phyloP scores from a whole-genome alignment of 1,140 invertebrate species.

The Teleogryllus occipitalis region DNA sequence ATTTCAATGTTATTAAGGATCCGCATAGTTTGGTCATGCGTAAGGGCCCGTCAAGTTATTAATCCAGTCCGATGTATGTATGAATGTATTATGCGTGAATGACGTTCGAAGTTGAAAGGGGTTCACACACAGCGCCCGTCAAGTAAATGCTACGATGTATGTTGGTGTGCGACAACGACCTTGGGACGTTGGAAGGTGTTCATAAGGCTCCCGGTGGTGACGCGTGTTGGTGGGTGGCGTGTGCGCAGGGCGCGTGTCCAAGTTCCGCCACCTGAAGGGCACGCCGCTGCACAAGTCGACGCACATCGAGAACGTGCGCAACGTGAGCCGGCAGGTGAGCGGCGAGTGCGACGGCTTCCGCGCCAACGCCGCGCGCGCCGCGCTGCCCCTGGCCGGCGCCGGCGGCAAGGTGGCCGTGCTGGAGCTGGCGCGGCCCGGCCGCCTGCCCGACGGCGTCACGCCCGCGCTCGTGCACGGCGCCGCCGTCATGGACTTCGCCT shows the following conservation, averaged over 20 bases:
- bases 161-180: too few relatives aligned
- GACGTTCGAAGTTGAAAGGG: too few relatives aligned
- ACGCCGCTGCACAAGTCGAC: conserved; percentile 80
- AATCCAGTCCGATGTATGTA: too few relatives aligned
- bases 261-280: conserved; percentile 87
- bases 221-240: too few relatives aligned
- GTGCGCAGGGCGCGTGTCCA: conserved; percentile 73
- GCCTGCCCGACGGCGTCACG: conserved; percentile 69
- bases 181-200: too few relatives aligned
- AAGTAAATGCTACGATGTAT: too few relatives aligned
- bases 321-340: conserved; percentile 81
- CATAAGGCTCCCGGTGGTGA: too few relatives aligned
- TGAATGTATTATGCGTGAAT: too few relatives aligned
- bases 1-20: too few relatives aligned
- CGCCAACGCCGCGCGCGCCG: conserved; percentile 78
- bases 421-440: conserved; percentile 69
- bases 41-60: too few relatives aligned
- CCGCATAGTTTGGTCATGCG: too few relatives aligned
- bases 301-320: conserved; percentile 86
- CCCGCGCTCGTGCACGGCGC: conserved; percentile 80
- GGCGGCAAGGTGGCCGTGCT: conserved; percentile 84
- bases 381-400: conserved; percentile 76
- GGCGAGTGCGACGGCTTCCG: conserved; percentile 91
- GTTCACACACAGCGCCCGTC: too few relatives aligned
- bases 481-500: conserved; percentile 85